Evolutionary conservation across 2,113 vertebrate species (phyloP).

Genomic region (Mus pahari): DNA sequence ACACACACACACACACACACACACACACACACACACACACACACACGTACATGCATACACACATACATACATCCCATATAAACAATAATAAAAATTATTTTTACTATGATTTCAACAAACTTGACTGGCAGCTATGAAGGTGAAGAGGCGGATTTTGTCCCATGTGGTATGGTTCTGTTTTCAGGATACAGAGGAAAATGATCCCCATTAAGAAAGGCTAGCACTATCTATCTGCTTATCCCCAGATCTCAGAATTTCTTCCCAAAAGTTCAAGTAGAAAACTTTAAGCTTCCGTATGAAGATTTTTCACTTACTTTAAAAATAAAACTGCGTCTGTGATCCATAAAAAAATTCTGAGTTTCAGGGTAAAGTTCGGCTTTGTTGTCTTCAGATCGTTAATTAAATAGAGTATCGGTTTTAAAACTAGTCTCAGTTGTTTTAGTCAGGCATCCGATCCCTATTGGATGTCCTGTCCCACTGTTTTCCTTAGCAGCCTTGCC

Average conservation of each 20-base stretch:
- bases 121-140: background rate
- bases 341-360: constrained; percentile 10
- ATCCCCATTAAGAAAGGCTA: background rate
- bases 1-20: background rate
- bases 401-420: background rate
- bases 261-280: constrained; percentile 43
- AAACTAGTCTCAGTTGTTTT: background rate
- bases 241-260: background rate
- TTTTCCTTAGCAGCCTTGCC: constrained; percentile 83
- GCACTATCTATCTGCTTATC: background rate
- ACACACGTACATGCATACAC: background rate
- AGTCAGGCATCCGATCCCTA: background rate
- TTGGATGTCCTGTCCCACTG: background rate
- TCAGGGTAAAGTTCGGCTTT: constrained; percentile 19
- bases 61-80: background rate
- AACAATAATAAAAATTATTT: background rate
- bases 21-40: background rate
- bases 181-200: background rate
- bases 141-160: background rate
- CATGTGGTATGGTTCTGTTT: constrained; percentile 31
- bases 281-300: background rate
- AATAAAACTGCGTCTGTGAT: constrained; percentile 28
- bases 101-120: background rate
- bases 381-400: background rate
- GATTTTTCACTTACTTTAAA: constrained; percentile 32